Base-by-base conservation (phyloP, 2,797 vertebrate genomes). In the Adrianichthys oophorus region DNA sequence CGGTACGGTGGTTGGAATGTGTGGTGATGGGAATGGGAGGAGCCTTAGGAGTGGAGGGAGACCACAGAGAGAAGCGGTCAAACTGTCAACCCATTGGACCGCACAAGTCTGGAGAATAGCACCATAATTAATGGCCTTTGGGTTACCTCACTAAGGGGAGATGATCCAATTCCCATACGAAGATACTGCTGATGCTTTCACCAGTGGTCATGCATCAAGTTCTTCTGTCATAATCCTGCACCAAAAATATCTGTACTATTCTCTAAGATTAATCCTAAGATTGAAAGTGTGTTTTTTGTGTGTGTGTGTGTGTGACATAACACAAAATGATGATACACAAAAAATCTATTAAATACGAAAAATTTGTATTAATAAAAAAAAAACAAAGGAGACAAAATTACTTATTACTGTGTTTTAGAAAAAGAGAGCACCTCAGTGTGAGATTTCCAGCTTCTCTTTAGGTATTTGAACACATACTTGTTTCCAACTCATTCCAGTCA, bases 401-500 rank as follows among this genome's bases (percentile, higher is more conserved):
- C 41, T 62, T 62, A 50, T 51, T 56, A 65, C 24, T 42, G 52
- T 68, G 63, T 55, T 76, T 42, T 56, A 71, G 62, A 46, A 56
- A 66, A 71, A 64, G 61, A 75, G 65, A 82, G 70, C 75, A 57
- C 56, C 64, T 29, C 74, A 72, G 74, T 79, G 26, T 67, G 74
- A 74, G 58, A 61, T 53, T 55, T 65, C 54, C 48, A 61, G 71
- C 67, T 70, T 41, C 60, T 55, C 62, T 56, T 44, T 52, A 63
- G 70, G 74, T 74, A 56, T 72, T 68, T 32, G 60, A 79, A 60
- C 77, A 63, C 75, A 65, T 65, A 74, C 66, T 59, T 64, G 58
- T 53, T 59, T 78, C 68, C 56, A 67, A 52, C 75, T 80, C 73
- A 94, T 91, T 86, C 88, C 85, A 90, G 92, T 80, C 93, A 90